Conservation (phyloP, 2,113 vertebrate genomes). For the Rhea pennata region DNA sequence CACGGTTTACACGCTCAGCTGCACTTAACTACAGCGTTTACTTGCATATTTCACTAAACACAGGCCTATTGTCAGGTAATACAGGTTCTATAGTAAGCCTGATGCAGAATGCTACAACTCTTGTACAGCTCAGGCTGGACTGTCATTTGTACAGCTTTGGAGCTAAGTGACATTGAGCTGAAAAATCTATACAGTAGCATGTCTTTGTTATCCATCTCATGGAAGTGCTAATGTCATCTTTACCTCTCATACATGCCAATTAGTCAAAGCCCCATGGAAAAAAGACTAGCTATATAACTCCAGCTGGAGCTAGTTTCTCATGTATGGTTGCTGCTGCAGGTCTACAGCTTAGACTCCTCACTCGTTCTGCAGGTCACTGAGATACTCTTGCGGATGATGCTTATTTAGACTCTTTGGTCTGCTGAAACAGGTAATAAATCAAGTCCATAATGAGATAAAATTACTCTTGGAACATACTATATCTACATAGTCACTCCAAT, state of each 20-base stretch:
- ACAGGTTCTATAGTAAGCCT: not conserved
- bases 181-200: not conserved
- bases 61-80: not conserved
- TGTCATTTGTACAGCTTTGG: not conserved
- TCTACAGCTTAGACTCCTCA: not conserved
- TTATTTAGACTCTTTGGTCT: not conserved
- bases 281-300: not conserved
- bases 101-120: not conserved
- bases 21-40: fast-evolving
- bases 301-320: not conserved
- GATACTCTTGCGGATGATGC: not conserved
- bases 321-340: not conserved
- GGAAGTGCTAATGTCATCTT: not conserved
- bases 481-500: not conserved
- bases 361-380: not conserved
- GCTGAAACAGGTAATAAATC: conserved; percentile 17
- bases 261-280: not conserved
- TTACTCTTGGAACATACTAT: not conserved
- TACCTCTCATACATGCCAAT: not conserved
- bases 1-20: not conserved
- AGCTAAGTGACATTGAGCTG: not conserved
- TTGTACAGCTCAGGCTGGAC: not conserved
- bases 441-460: not conserved
- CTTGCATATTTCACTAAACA: not conserved
- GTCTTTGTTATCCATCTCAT: not conserved